Evolutionary conservation across 2,797 vertebrate species (phyloP).

Genomic region (Brotula barbata): DNA sequence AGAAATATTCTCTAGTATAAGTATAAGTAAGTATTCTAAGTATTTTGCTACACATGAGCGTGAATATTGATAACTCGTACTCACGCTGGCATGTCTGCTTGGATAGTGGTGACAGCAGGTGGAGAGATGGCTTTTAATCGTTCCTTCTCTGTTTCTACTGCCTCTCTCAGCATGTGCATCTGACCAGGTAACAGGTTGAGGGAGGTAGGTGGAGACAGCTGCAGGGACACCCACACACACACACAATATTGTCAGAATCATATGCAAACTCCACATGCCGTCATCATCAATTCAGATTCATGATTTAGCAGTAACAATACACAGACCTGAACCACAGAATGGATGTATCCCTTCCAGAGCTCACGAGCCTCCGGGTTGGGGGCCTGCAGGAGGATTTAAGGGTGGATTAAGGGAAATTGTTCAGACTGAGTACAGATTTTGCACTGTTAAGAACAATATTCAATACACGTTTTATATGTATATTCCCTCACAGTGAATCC

Average conservation of each 20-base stretch:
- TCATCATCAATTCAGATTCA: neutral
- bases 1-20: too few species aligned
- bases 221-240: constrained; percentile 19
- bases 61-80: constrained; percentile 27
- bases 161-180: constrained; percentile 76
- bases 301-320: neutral
- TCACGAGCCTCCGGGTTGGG: constrained; percentile 81
- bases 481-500: constrained; percentile 78
- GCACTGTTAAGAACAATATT: too few species aligned
- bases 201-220: constrained; percentile 79
- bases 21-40: too few species aligned
- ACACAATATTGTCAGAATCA: too few species aligned
- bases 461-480: too few species aligned
- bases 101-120: neutral
- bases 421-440: neutral
- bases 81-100: constrained; percentile 73
- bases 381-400: constrained; percentile 58
- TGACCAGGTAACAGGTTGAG: constrained; percentile 87
- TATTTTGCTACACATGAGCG: neutral
- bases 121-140: constrained; percentile 32
- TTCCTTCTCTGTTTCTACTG: constrained; percentile 73
- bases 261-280: too few species aligned
- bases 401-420: neutral
- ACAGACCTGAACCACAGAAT: constrained; percentile 80
- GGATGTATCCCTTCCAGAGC: constrained; percentile 86